Base-by-base conservation (phyloP, 2,113 vertebrate genomes). In the Semnornis frantzii region DNA sequence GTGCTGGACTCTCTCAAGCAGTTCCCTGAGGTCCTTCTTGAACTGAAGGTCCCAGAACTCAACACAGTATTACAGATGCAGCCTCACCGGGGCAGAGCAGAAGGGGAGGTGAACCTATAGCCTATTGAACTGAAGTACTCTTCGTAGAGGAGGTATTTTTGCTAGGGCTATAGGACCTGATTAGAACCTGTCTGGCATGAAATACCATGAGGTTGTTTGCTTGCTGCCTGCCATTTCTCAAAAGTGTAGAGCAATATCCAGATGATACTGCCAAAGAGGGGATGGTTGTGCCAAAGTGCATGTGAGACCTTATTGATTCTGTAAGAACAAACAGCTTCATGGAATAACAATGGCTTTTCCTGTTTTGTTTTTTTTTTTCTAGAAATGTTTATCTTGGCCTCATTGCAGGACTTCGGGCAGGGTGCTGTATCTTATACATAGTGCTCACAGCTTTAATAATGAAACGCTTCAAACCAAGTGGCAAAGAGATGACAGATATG, bases 381-480 rank as follows among this genome's bases (percentile, higher is more conserved):
- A 97, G 96, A 80, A 94, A 95, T 44, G 79, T 96, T 68, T 97
- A 97, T 24, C 93, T 97, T 62, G 96, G 96, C 80, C 92, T 97
- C 42, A 81, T 87, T 85, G 46, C 87, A 44, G 92, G 85, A 42
- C 73, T 97, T 6, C 81, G 94, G 60, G 65, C 93, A 95, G 96
- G 89, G 65, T 88, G 91, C 58, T 90, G 86, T 73, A 31, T 96
- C 62, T 39, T 97, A n/a, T 94, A 96, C 44, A 60, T 96, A n/a
- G 80, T 92, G 20, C 91, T 97, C 71, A 88, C 5, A 48, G 31
- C 93, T 90, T 90, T 97, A 90, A 96, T 97, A 63, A 54, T 30
- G 50, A 97, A 89, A 76, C 94, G 15, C 64, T 96, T 95, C 93
- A 94, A 91, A 68, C 24, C 65, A 63, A 86, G 84, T 34, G 65